Base-by-base conservation (phyloP, 64 coral and sea anemone species). In the Actinia equina region DNA sequence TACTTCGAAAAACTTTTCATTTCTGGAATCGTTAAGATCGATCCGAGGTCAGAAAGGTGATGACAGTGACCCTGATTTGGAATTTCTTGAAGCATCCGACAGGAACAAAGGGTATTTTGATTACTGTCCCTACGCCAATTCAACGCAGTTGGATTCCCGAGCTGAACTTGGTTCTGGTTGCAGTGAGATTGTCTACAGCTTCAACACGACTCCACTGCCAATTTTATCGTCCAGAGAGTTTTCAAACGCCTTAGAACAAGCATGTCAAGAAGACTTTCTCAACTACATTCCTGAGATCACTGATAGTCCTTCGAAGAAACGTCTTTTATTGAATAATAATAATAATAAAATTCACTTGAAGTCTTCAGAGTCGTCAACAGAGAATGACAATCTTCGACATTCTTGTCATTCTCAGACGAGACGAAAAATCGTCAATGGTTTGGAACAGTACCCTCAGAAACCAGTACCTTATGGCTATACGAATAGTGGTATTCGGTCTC, bases 231-330 rank as follows among this genome's bases (percentile, higher is more conserved):
- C 80, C 14, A 82, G 44, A 82, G 80, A 82, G 37, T 82, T 82
- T 74, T 82, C 83, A 13, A 42, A 53, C 26, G 23, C 52, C 20
- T 25, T 92, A 82, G 90, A 92, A 58, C 90, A 86, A 64, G 90
- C 86, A 17, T 92, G 84, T 19, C 63, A 86, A 41, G 90, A 92
- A 79, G 90, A 92, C 63, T 92, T 92, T 54, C 80, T 87, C 43
- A 87, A 77, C 7, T 92, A 82, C 44, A 92, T 92, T 60, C 90
- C 90, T 23, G 90, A 92, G 52, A 92, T 92, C 12, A 83, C 90
- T 22, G 58, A 85, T 23, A 85, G 83, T 45, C 83, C 83, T 43
- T 85, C 83, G 19, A 85, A 59, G 19, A 82, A 82, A 52, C 44
- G 44, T 51, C 80, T 51, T 12, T 22, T 74, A 74, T 15, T 74